Base-by-base conservation (phyloP, 2,797 vertebrate genomes). In the Perodicticus potto region DNA sequence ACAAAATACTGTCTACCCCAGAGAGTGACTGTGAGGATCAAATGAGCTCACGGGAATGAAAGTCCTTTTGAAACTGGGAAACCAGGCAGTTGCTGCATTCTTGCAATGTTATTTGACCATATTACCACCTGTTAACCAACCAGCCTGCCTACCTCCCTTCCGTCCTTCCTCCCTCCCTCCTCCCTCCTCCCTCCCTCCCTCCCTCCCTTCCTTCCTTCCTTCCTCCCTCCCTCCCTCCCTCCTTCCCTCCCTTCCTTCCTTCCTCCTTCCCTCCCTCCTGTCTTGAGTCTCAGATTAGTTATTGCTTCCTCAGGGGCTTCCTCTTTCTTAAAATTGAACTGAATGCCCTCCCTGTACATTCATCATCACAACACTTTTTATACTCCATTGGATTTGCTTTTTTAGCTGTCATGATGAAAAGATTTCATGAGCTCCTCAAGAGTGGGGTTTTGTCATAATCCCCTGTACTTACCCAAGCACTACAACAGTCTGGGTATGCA, bases 311-410 rank as follows among this genome's bases (percentile, higher is more conserved):
- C 43, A 40, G 61, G 23, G 32, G 57, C 9, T 23, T 67, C 59
- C 53, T 37, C 88, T 22, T 82, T 14, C 17, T 17, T 76, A 80
- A n/a, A 19, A 57, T 4, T 72, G 34, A 93, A n/a, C 29, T 77
- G 53, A 45, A 23, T 40, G 13, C 5, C 27, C 32, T 65, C 61
- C n/a, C 23, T 10, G 3, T 20, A 25, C 29, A 63, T 94, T 70
- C 19, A 95, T 70, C 29, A 23, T 53, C n/a, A 59, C 16, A 45
- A 43, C 43, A 72, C 14, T 78, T 94, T 74, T 80, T 49, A 55
- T 1, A 34, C 10, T 49, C 29, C 65, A 12, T 59, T 61, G 45
- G 37, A 59, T 57, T 78, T 73, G 19, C 12, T 76, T 93, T 88
- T 69, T 34, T 57, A 7, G 22, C 22, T 65, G 7, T 81, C 53